These are phyloP conservation scores for Champsocephalus gunnari DNA, from an alignment of 2,797 vertebrate species.

Conservation along the genomic window DNA sequence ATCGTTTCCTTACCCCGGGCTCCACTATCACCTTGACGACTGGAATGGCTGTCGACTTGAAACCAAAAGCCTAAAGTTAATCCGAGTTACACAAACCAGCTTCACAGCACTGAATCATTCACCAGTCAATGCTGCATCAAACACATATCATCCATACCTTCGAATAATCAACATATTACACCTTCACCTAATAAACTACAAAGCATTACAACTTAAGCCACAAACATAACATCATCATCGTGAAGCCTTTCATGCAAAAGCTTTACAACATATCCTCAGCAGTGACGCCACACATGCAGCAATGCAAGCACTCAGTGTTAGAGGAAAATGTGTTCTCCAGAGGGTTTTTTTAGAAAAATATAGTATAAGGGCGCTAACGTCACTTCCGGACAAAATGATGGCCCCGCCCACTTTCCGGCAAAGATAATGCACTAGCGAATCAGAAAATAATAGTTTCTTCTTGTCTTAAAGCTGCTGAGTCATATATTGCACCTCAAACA, in stretches of 20 bases:
- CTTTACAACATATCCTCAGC: constrained; percentile 24
- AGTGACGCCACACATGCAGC: constrained; percentile 17
- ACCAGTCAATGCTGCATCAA: constrained; percentile 26
- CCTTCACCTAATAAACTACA: constrained; percentile 6
- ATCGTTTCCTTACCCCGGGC: constrained; percentile 82
- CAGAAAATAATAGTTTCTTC: no score
- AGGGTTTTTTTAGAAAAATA: no score
- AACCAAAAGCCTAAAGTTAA: constrained; percentile 78
- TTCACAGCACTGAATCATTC: constrained; percentile 25
- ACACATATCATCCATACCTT: constrained; percentile 19
- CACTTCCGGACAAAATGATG: no score
- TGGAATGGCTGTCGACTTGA: constrained; percentile 82
- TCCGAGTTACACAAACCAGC: constrained; percentile 53
- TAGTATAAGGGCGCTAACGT: no score
- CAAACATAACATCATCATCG: constrained; percentile 13
- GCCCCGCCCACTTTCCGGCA: no score
- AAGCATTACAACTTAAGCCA: constrained; percentile 17
- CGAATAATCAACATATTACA: constrained; percentile 14
- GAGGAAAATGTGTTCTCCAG: background rate
- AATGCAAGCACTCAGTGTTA: constrained; percentile 8
- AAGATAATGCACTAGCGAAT: no score
- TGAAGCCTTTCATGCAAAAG: constrained; percentile 46
- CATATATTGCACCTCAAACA: no score
- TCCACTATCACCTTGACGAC: constrained; percentile 84
- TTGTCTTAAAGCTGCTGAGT: no score